Base-by-base conservation (phyloP, 2,113 vertebrate species). In the Dromiciops gliroides region DNA sequence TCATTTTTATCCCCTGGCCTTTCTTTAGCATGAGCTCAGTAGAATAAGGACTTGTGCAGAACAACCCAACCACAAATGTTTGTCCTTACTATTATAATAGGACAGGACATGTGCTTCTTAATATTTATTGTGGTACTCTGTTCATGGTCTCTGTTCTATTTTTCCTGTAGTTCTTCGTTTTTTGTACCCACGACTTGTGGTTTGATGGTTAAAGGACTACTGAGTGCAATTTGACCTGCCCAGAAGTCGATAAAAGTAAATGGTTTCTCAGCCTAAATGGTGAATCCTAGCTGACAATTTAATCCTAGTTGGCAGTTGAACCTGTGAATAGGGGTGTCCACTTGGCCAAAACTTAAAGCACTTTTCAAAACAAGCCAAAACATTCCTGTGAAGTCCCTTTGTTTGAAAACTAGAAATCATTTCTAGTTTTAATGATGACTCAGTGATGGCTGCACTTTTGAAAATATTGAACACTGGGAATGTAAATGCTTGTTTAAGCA, bases 201-300 rank as follows among this genome's bases (percentile, higher is more conserved):
- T 44, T 60, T 52, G 67, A 52, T 93, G 19, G 88, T 93, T 92
- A 96, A 48, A 91, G 88, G 8, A 92, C 22, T 90, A 49, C 50
- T n/a, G 51, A 31, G 23, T 50, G 0, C 23, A 44, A 47, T 37
- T 91, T 94, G 37, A 89, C 3, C 48, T 92, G 6, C 19, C 2
- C 50, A 51, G 44, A 50, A 89, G 47, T 49, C 89, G 56, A 16
- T 96, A 93, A 51, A 91, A 60, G 31, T 37, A 37, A 60, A 60
- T 60, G 60, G 3, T 67, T 67, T 67, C 60, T 96, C 51, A 89
- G 23, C 5, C 50, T 25, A 91, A 51, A 14, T 92, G 50, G 10
- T 48, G 83, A 47, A 31, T 75, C 23, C 51, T 67, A 83, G 16
- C 26, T 26, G 89, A 90, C 49, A 93, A n/a, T 90, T 93, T 23